A percentile compares a stretch with the other conserved stretches of the same genome.
Evolutionary conservation across 2,797 vertebrate species (phyloP).

Genomic region (Nannoperca australis): DNA sequence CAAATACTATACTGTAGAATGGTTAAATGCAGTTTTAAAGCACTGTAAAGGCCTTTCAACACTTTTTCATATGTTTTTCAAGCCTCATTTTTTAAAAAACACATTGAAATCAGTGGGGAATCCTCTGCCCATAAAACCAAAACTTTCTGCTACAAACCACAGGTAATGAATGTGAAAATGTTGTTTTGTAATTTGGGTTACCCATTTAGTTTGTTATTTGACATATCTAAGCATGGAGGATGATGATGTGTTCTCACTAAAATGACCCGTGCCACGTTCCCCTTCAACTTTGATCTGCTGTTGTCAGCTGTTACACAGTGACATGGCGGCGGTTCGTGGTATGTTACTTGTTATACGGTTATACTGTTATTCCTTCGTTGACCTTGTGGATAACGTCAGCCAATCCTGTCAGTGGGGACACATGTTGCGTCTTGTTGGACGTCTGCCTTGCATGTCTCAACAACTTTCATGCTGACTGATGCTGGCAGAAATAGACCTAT

Average conservation of each 20-base stretch:
- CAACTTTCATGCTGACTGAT: slow-evolving; percentile 45
- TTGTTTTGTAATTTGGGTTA: neutral
- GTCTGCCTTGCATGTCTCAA: slow-evolving; percentile 41
- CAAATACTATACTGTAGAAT: slow-evolving; percentile 14
- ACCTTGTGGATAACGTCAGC: slow-evolving; percentile 48
- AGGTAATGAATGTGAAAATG: neutral
- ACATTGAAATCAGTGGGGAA: slow-evolving; percentile 17
- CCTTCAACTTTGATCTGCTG: slow-evolving; percentile 8
- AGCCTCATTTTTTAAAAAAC: neutral
- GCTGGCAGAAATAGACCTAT: slow-evolving; percentile 38
- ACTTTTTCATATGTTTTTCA: neutral
- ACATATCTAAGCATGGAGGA: neutral
- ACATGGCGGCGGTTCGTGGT: neutral
- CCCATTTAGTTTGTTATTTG: neutral
- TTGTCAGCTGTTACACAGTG: slow-evolving; percentile 31
- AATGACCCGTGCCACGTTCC: neutral
- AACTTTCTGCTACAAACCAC: neutral
- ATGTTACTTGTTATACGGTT: slow-evolving; percentile 32
- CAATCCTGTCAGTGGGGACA: slow-evolving; percentile 37
- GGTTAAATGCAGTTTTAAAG: slow-evolving; percentile 18
- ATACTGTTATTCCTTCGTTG: slow-evolving; percentile 31
- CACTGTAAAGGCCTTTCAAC: neutral
- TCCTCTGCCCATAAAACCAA: slow-evolving; percentile 12
- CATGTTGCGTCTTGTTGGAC: slow-evolving; percentile 45
- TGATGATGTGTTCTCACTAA: neutral